These are phyloP conservation scores for Eristalinus sepulchralis DNA, from an alignment of 2,888 invertebrate genomes.

Conservation along the genomic window DNA sequence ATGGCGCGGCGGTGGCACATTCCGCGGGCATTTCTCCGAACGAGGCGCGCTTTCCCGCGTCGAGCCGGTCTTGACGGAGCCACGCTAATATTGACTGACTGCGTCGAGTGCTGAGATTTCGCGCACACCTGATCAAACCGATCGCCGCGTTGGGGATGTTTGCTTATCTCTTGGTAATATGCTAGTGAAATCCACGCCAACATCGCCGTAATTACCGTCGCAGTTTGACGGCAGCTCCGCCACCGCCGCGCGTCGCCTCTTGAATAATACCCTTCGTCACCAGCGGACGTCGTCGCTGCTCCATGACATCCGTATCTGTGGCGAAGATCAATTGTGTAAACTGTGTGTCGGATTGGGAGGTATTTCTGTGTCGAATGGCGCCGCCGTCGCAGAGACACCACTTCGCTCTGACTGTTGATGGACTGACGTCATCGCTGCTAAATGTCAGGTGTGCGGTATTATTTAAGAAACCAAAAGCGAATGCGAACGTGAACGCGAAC, in stretches of 20 bases:
- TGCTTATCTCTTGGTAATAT: constrained; percentile 69
- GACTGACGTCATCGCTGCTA: constrained; percentile 67
- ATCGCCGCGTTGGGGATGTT: constrained; percentile 58
- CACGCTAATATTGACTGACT: constrained; percentile 52
- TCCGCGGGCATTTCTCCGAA: constrained; percentile 55
- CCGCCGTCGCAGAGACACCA: constrained; percentile 13
- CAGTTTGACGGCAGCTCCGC: neutral
- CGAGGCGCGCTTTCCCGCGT: constrained; percentile 47
- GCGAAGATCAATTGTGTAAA: constrained; percentile 65
- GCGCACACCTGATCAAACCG: constrained; percentile 71
- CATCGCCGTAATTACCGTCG: constrained; percentile 56
- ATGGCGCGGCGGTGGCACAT: neutral
- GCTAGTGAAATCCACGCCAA: constrained; percentile 63
- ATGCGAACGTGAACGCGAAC: too few relatives aligned
- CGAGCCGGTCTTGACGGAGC: constrained; percentile 18
- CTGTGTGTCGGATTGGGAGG: constrained; percentile 48
- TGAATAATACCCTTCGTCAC: constrained; percentile 38
- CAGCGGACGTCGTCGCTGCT: neutral
- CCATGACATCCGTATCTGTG: constrained; percentile 33
- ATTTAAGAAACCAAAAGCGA: constrained; percentile 18
- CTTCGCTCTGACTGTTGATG: constrained; percentile 27
- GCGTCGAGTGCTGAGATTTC: constrained; percentile 56
- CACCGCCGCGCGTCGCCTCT: constrained; percentile 8
- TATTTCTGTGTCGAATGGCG: constrained; percentile 59
- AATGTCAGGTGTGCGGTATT: constrained; percentile 71